phyloP scores from a whole-genome alignment of 2,113 vertebrate species.

The Gallinago media region DNA sequence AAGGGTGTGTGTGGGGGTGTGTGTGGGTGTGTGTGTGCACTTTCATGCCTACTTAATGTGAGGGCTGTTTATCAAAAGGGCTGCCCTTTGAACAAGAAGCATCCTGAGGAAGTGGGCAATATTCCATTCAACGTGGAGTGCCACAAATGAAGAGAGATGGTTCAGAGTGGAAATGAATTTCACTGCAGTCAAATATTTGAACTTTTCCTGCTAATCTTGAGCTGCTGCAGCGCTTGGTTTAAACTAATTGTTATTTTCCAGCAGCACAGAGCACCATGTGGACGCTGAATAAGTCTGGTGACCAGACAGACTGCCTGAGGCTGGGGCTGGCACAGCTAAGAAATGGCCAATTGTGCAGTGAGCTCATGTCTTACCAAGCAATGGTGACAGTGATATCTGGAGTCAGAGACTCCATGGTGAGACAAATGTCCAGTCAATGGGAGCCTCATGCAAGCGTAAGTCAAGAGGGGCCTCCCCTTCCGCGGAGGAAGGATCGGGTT shows the following conservation, averaged over 20 bases:
- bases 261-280: neutral
- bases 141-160: neutral
- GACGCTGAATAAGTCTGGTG: neutral
- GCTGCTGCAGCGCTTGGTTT: neutral
- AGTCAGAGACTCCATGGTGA: neutral
- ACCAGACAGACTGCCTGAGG: neutral
- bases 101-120: neutral
- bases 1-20: too few relatives aligned
- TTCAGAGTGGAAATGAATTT: neutral
- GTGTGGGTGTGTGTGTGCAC: too few relatives aligned
- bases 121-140: neutral
- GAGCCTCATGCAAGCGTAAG: neutral
- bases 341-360: neutral
- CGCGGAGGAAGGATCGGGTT: neutral
- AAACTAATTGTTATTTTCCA: neutral
- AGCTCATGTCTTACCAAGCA: neutral
- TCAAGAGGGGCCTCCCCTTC: neutral
- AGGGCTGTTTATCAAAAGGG: neutral
- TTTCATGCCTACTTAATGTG: neutral
- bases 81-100: neutral
- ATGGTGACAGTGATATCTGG: neutral
- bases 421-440: neutral
- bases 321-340: neutral
- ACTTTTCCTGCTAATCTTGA: neutral
- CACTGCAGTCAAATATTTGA: neutral